A percentile compares a stretch with the other conserved stretches of the same genome.
Evolutionary conservation across 2,113 vertebrate species (phyloP).

Genomic region (Elaphurus davidianus): DNA sequence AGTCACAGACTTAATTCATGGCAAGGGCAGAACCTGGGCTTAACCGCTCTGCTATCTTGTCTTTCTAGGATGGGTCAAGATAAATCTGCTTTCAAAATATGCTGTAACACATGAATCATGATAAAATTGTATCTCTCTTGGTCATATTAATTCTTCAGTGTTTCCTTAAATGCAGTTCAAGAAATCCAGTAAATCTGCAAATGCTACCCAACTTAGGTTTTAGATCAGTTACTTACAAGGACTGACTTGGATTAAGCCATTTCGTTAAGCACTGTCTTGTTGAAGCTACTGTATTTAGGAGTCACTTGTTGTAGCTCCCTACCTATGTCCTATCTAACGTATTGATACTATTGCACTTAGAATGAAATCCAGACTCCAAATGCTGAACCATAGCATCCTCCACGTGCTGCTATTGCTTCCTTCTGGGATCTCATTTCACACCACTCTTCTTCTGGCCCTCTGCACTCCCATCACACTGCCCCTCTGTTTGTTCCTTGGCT

Average conservation of each 20-base stretch:
- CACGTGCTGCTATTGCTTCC: neutral
- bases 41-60: neutral
- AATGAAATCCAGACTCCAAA: neutral
- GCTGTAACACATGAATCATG: neutral
- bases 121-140: neutral
- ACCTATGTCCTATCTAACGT: neutral
- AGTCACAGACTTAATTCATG: neutral
- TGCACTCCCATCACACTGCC: no score
- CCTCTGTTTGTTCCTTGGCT: neutral
- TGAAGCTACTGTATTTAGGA: neutral
- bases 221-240: neutral
- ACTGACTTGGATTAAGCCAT: neutral
- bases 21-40: neutral
- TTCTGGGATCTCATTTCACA: neutral
- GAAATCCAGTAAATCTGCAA: neutral
- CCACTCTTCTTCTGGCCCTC: neutral
- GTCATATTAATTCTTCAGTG: neutral
- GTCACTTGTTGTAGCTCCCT: neutral
- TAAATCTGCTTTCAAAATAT: neutral
- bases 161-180: neutral
- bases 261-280: neutral
- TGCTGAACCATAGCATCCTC: neutral
- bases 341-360: neutral
- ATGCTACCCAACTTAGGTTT: neutral
- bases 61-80: neutral